Base-by-base conservation (phyloP, 2,888 invertebrate genomes). In the Syritta pipiens region DNA sequence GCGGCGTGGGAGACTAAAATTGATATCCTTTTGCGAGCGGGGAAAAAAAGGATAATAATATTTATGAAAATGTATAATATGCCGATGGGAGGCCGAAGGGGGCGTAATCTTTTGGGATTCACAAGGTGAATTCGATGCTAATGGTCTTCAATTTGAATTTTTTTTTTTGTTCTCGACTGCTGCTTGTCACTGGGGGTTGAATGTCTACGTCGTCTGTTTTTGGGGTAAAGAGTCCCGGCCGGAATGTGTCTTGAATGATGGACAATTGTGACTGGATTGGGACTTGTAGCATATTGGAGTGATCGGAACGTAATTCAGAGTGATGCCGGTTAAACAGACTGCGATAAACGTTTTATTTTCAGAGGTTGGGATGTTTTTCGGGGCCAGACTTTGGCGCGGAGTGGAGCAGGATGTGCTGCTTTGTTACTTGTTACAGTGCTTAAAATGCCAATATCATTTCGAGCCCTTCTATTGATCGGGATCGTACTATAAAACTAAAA, bases 41-140 rank as follows among this genome's bases (percentile, higher is more conserved):
- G 22, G 28, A 40, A 59, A 55, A 68, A 57, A 69, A 46, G 63
- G 49, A 63, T 76, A 69, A 76, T 63, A 76, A 69, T 69, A 69
- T 69, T 76, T 76, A 62, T 69, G 68, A 62, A 76, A 76, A 69
- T 68, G 30, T 63, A 51, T 67, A 57, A 69, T 69, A 63, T 69
- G 42, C 76, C 51, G 49, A 26, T 37, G 53, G 37, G 32, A 48
- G 17, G 44, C 3, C n/a, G n/a, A n/a, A n/a, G 42, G 40, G 44
- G 62, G 42, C 57, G 28, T 63, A 69, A 75, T 68, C 60, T 68
- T 49, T 10, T 37, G 76, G 76, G 76, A 76, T 48, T 76, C 51
- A 48, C 62, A 62, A 63, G 69, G 69, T 69, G 57, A 63, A 69
- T 68, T 69, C 49, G 69, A 76, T 69, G 76, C 76, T 76, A 76